A percentile compares a stretch with the other conserved stretches of the same genome.
Evolutionary conservation across 2,797 vertebrate genomes (phyloP).

Genomic region (Enteromius thamalakanensis): DNA sequence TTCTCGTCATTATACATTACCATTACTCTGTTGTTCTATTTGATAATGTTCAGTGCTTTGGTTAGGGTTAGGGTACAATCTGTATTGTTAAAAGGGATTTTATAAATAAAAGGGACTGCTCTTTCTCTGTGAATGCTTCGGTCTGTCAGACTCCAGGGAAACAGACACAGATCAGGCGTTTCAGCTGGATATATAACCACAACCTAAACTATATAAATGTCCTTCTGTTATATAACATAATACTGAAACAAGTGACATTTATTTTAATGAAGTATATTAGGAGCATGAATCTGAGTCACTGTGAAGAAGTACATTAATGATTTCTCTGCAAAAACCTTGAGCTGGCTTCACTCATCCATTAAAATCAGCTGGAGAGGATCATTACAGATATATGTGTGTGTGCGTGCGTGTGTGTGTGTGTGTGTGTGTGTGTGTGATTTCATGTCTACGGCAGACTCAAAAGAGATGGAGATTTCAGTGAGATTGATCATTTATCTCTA

Average conservation of each 20-base stretch:
- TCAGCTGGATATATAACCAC: background rate
- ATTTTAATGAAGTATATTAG: background rate
- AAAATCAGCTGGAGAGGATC: background rate
- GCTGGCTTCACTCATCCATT: background rate
- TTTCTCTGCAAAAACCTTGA: background rate
- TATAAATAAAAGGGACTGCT: too few species aligned
- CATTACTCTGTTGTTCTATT: too few species aligned
- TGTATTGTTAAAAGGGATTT: too few species aligned
- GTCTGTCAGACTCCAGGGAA: too few species aligned
- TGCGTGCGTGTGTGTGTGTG: too few species aligned
- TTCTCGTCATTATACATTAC: too few species aligned
- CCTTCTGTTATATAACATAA: background rate
- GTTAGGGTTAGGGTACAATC: too few species aligned
- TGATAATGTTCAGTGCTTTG: too few species aligned
- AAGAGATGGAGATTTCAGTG: too few species aligned
- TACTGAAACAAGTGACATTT: background rate
- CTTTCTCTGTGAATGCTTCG: rapidly evolving
- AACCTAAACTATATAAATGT: background rate
- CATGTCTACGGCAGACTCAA: too few species aligned
- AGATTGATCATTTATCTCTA: too few species aligned
- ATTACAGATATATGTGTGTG: background rate
- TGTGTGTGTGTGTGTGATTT: too few species aligned
- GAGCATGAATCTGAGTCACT: background rate
- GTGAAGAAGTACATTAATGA: background rate
- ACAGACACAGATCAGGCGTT: background rate